A percentile compares a stretch with the other conserved stretches of the same genome.
These are phyloP conservation scores for Coecobrya sp. DNA, from an alignment of 2,888 invertebrate species.

Conservation along the genomic window DNA sequence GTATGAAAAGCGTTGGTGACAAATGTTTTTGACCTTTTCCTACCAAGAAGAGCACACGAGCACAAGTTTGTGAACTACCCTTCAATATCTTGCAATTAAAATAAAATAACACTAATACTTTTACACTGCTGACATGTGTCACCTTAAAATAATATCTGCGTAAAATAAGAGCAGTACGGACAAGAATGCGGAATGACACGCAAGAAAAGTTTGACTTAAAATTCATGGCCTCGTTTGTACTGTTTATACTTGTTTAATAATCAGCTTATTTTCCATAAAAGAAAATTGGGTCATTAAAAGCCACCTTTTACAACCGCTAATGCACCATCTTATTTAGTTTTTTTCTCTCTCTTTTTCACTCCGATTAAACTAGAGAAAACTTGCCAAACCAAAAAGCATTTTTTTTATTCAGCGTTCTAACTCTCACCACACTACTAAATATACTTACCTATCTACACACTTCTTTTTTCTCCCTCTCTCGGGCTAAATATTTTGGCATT, in stretches of 20 bases:
- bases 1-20: constrained; percentile 34
- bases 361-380: constrained; percentile 40
- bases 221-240: neutral
- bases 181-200: neutral
- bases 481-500: constrained; percentile 71
- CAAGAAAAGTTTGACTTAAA: neutral
- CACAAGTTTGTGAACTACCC: constrained; percentile 1
- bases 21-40: constrained; percentile 34
- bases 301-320: constrained; percentile 38
- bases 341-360: constrained; percentile 12
- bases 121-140: constrained; percentile 19
- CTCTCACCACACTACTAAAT: neutral
- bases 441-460: neutral
- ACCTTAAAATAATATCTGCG: neutral
- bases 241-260: constrained; percentile 14
- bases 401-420: neutral
- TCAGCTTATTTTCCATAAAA: neutral
- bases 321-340: constrained; percentile 55
- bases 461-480: constrained; percentile 18
- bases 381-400: constrained; percentile 53
- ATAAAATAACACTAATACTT: neutral
- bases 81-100: constrained; percentile 24
- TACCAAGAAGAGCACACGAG: neutral
- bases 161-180: neutral
- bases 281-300: constrained; percentile 35